phyloP scores from a whole-genome alignment of 2,113 vertebrate genomes.

The Elgaria multicarinata region DNA sequence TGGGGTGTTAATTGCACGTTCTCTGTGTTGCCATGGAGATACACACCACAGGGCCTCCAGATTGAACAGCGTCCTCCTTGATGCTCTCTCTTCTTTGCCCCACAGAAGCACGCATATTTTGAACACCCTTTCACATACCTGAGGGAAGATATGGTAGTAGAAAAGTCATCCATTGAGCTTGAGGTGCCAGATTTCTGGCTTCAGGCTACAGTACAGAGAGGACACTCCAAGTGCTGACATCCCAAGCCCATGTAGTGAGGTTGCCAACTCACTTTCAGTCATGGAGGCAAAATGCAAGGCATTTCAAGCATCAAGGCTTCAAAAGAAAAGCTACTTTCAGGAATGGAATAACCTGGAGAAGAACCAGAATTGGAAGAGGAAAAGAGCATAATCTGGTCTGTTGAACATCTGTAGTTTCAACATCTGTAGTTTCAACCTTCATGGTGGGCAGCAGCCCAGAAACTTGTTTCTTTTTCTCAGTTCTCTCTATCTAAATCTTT shows the following conservation, averaged over 20 bases:
- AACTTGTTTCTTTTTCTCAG: background rate
- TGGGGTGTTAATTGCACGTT: background rate
- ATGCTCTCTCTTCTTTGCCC: background rate
- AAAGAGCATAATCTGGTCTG: background rate
- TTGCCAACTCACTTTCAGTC: background rate
- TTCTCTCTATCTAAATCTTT: background rate
- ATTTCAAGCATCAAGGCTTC: background rate
- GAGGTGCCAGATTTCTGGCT: background rate
- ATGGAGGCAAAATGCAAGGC: background rate
- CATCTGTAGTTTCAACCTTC: background rate
- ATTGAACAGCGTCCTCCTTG: background rate
- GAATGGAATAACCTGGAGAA: background rate
- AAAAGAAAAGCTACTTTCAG: background rate
- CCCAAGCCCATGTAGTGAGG: background rate
- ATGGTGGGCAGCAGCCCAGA: background rate
- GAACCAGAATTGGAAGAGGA: background rate
- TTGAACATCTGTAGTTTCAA: background rate
- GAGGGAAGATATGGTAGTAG: background rate
- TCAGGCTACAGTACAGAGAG: background rate
- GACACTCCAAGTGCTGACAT: background rate
- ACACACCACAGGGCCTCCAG: background rate
- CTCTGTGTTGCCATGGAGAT: constrained; percentile 23
- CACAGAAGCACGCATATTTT: background rate
- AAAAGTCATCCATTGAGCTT: background rate
- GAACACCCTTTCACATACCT: background rate